Evolutionary conservation across 2,113 vertebrate species (phyloP), one percentile per base, ranked within the genome.

Genomic region (Hemichromis elongatus): DNA sequence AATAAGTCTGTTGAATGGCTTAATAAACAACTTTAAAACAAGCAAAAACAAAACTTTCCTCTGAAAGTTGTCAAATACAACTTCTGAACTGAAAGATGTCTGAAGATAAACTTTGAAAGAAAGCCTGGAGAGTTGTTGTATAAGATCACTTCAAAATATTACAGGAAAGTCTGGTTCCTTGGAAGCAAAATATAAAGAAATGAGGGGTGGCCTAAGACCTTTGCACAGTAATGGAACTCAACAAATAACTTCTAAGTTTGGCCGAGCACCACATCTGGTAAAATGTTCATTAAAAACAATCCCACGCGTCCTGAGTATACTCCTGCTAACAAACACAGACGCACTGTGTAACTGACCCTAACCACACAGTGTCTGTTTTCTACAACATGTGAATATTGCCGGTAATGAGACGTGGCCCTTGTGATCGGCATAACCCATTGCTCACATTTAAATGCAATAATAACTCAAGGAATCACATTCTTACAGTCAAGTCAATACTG

Each of bases 391-490:
- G 45, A 35, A 33, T 57, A 56, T 54, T 82, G 33, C 40, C 55
- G 75, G 40, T 85, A 88, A 89, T 86, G 81, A 75, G 77, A 55
- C 77, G 30, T 54, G 42, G 77, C 40, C 28, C 54, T 35, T 13
- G 24, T 19, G 4, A 82, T 80, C 61, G 53, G 7, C 61, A 45
- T 73, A 68, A 80, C 52, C 42, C 52, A 52, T 28, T 70, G 33
- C 28, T 83, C 6, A 53, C 57, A 59, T 66, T 77, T 77, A 77
- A 88, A 53, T 61, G 42, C 68, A 30, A 91, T 88, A 16, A 93
- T 89, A 77, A 82, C 88, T 83, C 75, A 33, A 14, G 28, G 28
- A 53, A 75, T 56, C 45, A 19, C 21, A 14, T 73, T 68, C 18
- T 80, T 40, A 5, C 37, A 78, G 42, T 77, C 30, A 18, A 45